Percentiles rank a stretch among this genome's conserved stretches.
Conservation (phyloP, 2,888 invertebrate species). For the Rotaria magnacalcarata region DNA sequence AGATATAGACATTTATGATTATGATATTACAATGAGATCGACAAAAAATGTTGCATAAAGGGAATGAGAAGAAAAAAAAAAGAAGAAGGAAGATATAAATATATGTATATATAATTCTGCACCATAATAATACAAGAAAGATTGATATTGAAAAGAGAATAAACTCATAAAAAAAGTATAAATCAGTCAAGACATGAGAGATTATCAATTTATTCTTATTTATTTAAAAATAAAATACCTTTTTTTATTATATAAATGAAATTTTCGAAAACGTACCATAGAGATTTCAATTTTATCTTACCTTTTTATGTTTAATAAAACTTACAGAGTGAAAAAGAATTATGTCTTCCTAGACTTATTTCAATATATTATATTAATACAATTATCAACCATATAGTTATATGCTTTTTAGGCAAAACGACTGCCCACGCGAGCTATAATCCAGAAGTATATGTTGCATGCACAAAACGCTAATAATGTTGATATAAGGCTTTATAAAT, state of each 20-base stretch:
- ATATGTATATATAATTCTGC: neutral
- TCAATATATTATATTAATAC: neutral
- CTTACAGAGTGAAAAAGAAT: no score
- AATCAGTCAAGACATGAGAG: neutral
- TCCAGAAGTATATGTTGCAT: neutral
- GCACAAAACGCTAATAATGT: conserved; percentile 9
- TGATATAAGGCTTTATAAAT: neutral
- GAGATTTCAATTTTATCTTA: neutral
- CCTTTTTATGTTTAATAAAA: neutral
- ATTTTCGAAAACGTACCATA: neutral
- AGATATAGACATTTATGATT: conserved; percentile 17
- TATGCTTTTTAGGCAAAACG: neutral
- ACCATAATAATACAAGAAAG: neutral
- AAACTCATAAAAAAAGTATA: conserved; percentile 22
- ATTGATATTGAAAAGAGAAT: neutral
- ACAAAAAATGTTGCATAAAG: neutral
- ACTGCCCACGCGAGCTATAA: neutral
- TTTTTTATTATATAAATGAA: neutral
- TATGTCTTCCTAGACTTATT: no score
- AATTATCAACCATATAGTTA: neutral
- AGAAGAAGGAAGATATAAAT: no score
- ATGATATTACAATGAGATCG: neutral
- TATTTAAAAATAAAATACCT: neutral
- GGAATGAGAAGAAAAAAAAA: neutral
- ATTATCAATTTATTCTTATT: neutral